Conservation (phyloP, 2,797 vertebrate genomes). For the Masticophis lateralis region DNA sequence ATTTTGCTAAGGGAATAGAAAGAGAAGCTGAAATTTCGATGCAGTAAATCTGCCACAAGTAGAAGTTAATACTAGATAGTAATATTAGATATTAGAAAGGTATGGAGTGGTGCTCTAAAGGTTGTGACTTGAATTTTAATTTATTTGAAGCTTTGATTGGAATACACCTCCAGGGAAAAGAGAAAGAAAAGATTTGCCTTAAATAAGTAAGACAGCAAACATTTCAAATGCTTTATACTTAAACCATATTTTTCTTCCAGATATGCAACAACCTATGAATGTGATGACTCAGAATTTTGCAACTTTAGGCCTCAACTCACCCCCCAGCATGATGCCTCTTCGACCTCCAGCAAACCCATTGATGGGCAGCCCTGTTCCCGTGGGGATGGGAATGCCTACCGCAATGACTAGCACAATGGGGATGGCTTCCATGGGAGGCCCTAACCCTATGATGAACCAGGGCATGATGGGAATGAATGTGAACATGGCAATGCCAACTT, state of each 20-base stretch:
- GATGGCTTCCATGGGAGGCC: slow-evolving; percentile 70
- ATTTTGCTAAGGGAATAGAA: neutral
- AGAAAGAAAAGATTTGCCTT: neutral
- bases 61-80: neutral
- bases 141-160: neutral
- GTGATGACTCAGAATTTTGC: slow-evolving; percentile 89
- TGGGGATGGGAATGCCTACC: slow-evolving; percentile 76
- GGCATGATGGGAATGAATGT: slow-evolving; percentile 76
- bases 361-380: slow-evolving; percentile 78
- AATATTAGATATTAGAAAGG: neutral
- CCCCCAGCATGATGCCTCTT: slow-evolving; percentile 76
- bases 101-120: neutral
- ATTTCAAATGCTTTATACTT: neutral
- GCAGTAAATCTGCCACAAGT: neutral
- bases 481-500: slow-evolving; percentile 73
- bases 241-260: slow-evolving; percentile 40
- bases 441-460: slow-evolving; percentile 71
- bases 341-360: slow-evolving; percentile 75
- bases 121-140: neutral
- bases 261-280: slow-evolving; percentile 80
- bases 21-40: neutral
- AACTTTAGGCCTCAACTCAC: slow-evolving; percentile 84
- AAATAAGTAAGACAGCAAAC: neutral
- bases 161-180: neutral
- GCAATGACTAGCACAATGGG: slow-evolving; percentile 75